phyloP scores from a whole-genome alignment of 2,888 invertebrate genomes.

The Galerucella pusilla region DNA sequence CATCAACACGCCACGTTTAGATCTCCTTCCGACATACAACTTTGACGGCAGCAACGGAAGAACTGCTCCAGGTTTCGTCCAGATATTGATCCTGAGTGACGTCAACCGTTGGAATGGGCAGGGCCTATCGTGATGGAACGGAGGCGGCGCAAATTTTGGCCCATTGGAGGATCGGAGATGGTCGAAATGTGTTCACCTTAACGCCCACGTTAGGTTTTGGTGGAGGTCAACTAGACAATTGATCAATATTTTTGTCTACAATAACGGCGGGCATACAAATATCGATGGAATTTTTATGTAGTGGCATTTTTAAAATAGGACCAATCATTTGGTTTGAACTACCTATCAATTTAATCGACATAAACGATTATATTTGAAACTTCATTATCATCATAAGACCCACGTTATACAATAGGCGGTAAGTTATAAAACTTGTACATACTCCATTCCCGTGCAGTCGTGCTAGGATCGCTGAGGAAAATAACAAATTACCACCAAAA shows the following conservation, averaged over 20 bases:
- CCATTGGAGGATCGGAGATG: slow-evolving; percentile 49
- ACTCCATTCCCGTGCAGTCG: too few relatives aligned
- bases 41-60: slow-evolving; percentile 58
- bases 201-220: slow-evolving; percentile 25
- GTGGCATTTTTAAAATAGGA: neutral
- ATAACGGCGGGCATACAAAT: neutral
- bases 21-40: slow-evolving; percentile 53
- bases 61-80: slow-evolving; percentile 58
- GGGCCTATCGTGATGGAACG: slow-evolving; percentile 35
- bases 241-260: slow-evolving; percentile 31
- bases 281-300: neutral
- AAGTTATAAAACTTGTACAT: too few relatives aligned
- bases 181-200: slow-evolving; percentile 46
- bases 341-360: too few relatives aligned
- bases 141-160: slow-evolving; percentile 48
- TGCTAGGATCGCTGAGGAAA: too few relatives aligned
- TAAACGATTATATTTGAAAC: neutral
- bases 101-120: slow-evolving; percentile 54
- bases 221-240: slow-evolving; percentile 16
- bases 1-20: slow-evolving; percentile 56
- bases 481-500: too few relatives aligned
- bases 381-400: too few relatives aligned
- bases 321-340: too few relatives aligned
- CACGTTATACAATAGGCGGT: too few relatives aligned
- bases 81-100: slow-evolving; percentile 64